Evolutionary conservation across 2,113 vertebrate genomes (phyloP).

Genomic region (Chitala chitala): DNA sequence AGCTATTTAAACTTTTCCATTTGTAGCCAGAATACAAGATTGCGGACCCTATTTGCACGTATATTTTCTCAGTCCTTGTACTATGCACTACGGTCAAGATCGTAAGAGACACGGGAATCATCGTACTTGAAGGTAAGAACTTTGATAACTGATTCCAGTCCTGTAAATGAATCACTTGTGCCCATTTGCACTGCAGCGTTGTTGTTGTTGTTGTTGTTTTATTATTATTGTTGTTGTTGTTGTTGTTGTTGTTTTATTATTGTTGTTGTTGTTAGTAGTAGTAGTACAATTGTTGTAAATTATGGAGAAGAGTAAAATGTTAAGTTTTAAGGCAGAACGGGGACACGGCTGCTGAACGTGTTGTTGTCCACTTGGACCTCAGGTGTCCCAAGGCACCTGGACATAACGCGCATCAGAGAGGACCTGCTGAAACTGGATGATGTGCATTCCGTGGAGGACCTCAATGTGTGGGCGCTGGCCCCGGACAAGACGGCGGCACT

Average conservation of each 20-base stretch:
- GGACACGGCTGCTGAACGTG: background rate
- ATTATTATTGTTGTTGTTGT: no score
- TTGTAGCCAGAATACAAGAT: constrained; percentile 89
- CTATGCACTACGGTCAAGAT: constrained; percentile 88
- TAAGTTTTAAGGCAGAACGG: background rate
- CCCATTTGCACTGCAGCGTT: no score
- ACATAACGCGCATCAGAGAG: constrained; percentile 76
- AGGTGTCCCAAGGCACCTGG: constrained; percentile 87
- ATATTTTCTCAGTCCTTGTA: constrained; percentile 89
- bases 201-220: no score
- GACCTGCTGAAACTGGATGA: constrained; percentile 88
- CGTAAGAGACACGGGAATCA: constrained; percentile 82
- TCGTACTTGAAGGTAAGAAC: constrained; percentile 79
- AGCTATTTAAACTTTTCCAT: background rate
- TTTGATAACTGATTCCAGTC: constrained; percentile 44
- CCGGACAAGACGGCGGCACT: constrained; percentile 82
- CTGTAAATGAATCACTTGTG: no score
- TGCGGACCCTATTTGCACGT: constrained; percentile 93
- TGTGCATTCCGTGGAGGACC: constrained; percentile 84
- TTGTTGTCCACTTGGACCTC: background rate
- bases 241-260: no score
- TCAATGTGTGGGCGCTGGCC: constrained; percentile 93
- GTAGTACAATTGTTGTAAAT: no score
- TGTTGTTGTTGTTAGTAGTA: no score
- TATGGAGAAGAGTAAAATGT: background rate